Conservation (phyloP, 2,888 invertebrate species). For the Heliothis peltigera region DNA sequence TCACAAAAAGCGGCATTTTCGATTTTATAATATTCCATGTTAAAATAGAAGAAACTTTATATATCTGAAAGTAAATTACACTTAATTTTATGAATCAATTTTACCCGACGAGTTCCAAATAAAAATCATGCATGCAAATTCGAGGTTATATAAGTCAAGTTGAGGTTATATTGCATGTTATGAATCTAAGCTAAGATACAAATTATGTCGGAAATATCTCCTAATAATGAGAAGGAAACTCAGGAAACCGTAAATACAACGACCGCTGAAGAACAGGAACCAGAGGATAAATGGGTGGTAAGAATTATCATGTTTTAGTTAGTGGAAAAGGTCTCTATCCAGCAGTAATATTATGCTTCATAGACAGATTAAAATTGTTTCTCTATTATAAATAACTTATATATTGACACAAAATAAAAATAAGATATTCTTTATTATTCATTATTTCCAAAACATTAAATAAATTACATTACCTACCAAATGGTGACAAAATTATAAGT, state of each 20-base stretch:
- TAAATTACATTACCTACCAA: too few relatives aligned
- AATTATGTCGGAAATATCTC: constrained; percentile 57
- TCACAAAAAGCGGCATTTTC: not conserved
- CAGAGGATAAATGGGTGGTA: constrained; percentile 81
- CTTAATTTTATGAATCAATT: not conserved
- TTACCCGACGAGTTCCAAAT: not conserved
- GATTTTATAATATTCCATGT: not conserved
- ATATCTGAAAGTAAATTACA: not conserved
- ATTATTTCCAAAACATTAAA: too few relatives aligned
- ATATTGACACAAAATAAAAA: too few relatives aligned
- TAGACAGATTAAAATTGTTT: not conserved
- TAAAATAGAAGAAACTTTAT: not conserved
- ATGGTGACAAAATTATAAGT: too few relatives aligned
- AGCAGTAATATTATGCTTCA: too few relatives aligned
- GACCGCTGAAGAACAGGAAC: constrained; percentile 43
- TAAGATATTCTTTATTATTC: too few relatives aligned
- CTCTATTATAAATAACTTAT: not conserved
- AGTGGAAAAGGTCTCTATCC: too few relatives aligned
- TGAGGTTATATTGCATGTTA: constrained; percentile 31
- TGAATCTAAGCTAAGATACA: constrained; percentile 1
- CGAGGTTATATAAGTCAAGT: constrained; percentile 51
- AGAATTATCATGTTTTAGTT: constrained; percentile 32
- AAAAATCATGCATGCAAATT: constrained; percentile 8
- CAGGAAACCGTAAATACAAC: constrained; percentile 33
- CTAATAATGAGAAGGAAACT: constrained; percentile 47